phyloP scores from a whole-genome alignment of 2,113 vertebrate genomes.

The Gnathonemus longibarbis region DNA sequence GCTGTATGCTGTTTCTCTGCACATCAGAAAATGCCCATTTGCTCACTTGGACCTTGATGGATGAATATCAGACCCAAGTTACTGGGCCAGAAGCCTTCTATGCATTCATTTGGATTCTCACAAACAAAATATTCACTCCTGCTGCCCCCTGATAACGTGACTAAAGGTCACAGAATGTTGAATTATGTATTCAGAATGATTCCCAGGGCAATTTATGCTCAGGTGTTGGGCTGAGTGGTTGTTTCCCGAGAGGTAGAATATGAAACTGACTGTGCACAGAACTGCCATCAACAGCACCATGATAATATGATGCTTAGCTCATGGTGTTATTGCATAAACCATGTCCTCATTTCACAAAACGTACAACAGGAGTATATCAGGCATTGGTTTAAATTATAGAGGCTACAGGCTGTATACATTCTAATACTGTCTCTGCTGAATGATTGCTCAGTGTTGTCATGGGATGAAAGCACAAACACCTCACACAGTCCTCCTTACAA shows the following conservation, averaged over 20 bases:
- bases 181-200: conserved; percentile 10
- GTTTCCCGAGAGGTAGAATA: not conserved
- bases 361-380: not conserved
- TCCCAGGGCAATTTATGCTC: conserved; percentile 8
- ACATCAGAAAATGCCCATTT: not conserved
- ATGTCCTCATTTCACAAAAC: not conserved
- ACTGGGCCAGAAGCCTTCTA: not conserved
- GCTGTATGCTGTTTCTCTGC: not conserved
- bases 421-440: not conserved
- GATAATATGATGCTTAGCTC: not conserved
- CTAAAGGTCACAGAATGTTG: conserved; percentile 16
- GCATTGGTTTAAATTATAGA: not conserved
- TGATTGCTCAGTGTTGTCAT: not conserved
- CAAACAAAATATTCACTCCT: not conserved
- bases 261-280: conserved; percentile 13
- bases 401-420: not conserved
- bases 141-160: conserved; percentile 13
- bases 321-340: not conserved
- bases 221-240: conserved; percentile 3
- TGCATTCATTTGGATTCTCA: not conserved
- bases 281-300: not conserved
- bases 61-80: not conserved
- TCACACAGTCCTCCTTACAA: not conserved
- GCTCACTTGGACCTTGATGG: not conserved
- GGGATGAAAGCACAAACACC: not conserved